A percentile compares a stretch with the other conserved stretches of the same genome.
phyloP scores from a whole-genome alignment of 2,888 invertebrate species.

The Eulithis testata region DNA sequence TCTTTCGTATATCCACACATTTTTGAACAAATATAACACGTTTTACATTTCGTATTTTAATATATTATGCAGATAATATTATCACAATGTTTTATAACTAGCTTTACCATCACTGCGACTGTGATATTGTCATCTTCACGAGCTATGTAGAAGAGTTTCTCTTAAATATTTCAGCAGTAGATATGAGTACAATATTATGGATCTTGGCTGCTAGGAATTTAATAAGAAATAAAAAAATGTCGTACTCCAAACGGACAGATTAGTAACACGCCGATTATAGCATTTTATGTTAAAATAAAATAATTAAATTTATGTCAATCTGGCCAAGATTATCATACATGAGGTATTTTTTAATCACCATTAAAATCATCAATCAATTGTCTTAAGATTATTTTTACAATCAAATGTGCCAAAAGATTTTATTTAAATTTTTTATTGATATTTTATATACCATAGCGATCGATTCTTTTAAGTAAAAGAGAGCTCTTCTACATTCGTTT shows the following conservation, averaged over 20 bases:
- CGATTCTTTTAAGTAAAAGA: conserved; percentile 6
- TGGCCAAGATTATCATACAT: not conserved
- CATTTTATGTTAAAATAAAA: no score
- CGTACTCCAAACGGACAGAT: no score
- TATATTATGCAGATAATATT: conserved; percentile 3
- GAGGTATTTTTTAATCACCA: not conserved
- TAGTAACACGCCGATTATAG: no score
- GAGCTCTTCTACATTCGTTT: conserved; percentile 26
- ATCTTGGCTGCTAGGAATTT: no score
- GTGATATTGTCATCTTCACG: conserved; percentile 38
- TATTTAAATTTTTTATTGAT: conserved; percentile 1
- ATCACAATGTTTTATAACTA: conserved; percentile 18
- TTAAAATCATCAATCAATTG: not conserved
- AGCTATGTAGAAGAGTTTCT: conserved; percentile 40
- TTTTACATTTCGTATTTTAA: conserved; percentile 10
- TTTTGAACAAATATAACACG: conserved; percentile 14
- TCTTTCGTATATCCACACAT: conserved; percentile 7
- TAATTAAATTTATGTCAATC: no score
- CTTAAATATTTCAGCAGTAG: not conserved
- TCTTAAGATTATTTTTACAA: conserved; percentile 26
- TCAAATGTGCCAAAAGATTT: conserved; percentile 43
- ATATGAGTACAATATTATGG: no score
- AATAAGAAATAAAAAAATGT: no score
- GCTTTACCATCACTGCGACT: conserved; percentile 39
- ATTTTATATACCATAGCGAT: not conserved